Conservation (phyloP, 1,140 invertebrate genomes). For the Nasonia vitripennis region DNA sequence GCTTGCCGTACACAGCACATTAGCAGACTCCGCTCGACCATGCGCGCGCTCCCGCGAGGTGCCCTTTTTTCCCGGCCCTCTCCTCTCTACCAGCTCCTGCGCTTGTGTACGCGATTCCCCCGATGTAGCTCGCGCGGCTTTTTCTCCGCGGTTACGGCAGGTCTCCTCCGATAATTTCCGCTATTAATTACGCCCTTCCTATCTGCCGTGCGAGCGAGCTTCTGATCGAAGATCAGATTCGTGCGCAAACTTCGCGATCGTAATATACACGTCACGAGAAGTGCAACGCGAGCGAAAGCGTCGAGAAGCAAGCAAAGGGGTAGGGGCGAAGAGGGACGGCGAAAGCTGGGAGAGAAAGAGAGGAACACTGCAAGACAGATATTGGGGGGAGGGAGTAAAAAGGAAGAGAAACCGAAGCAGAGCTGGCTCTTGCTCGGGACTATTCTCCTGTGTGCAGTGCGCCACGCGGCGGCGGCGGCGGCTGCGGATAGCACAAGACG, state of each 20-base stretch:
- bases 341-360: not conserved
- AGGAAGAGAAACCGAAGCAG: conserved; percentile 23
- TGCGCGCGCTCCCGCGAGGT: conserved; percentile 5
- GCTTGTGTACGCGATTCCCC: too few relatives aligned
- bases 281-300: not conserved
- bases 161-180: not conserved
- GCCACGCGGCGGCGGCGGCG: too few relatives aligned
- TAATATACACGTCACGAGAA: not conserved
- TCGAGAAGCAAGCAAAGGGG: too few relatives aligned
- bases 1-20: conserved; percentile 3
- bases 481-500: conserved; percentile 56
- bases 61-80: conserved; percentile 37
- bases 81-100: too few relatives aligned
- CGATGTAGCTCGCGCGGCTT: too few relatives aligned
- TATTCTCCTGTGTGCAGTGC: conserved; percentile 47
- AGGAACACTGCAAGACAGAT: not conserved
- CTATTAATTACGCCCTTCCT: too few relatives aligned
- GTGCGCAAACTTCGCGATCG: not conserved
- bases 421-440: conserved; percentile 54
- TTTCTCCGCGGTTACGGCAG: too few relatives aligned
- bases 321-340: not conserved
- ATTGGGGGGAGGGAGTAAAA: not conserved
- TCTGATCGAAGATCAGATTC: too few relatives aligned
- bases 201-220: too few relatives aligned
- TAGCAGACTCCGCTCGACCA: not conserved